Evolutionary conservation across 2,888 invertebrate genomes (phyloP), one percentile per base, ranked within the genome.

Genomic region (Abscondita cerata): DNA sequence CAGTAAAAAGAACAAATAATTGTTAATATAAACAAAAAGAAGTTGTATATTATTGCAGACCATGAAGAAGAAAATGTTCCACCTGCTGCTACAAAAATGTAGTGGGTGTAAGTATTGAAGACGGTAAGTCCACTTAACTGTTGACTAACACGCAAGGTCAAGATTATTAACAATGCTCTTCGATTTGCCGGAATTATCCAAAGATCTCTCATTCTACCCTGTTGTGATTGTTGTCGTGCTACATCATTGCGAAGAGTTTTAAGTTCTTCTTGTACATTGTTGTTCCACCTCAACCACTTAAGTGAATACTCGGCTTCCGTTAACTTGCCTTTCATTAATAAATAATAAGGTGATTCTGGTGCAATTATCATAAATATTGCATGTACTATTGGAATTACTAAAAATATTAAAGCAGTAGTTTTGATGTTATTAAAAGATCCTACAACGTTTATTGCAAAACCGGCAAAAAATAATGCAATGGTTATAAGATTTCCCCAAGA

Each of bases 361-460:
- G 89, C 81, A 73, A 85, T 85, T n/a, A 40, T 11, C 75, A 88
- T 85, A 16, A 83, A 78, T n/a, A 85, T 57, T 25, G 87, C 76
- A 71, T 87, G 85, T 33, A 85, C 68, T 33, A 87, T 76, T 8
- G 88, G 86, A 55, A 87, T 80, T 65, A 83, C 75, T 68, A 86
- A 79, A 73, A 86, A 87, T 73, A 86, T 82, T 57, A 80, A 80
- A 57, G 85, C 85, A 64, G 86, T 80, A 13, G 75, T 77, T 66
- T 75, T 73, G 77, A 86, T 83, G 63, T 81, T 77, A 18, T 84
- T 83, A 74, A 81, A 84, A 5, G 84, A 84, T 12, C 86, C 87
- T 68, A 86, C 82, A 73, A 84, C 81, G 78, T 84, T 76, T 13
- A 74, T 72, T 4, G 69, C 19, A n/a, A 75, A 69, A 19, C 71